These are phyloP conservation scores for Sympetrum striolatum DNA, from an alignment of 2,888 invertebrate species.

Conservation along the genomic window DNA sequence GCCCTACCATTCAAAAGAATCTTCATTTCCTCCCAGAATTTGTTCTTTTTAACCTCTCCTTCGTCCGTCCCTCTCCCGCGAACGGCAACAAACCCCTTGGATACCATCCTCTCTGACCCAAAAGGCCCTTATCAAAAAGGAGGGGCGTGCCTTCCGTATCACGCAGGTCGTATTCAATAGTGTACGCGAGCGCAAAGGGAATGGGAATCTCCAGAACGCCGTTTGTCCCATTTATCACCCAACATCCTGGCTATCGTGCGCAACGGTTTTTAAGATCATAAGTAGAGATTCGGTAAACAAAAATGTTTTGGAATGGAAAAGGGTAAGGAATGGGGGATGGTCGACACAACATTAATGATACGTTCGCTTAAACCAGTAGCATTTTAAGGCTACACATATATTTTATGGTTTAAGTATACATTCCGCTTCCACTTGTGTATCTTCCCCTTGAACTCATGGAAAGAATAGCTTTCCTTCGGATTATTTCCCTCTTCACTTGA, in stretches of 20 bases:
- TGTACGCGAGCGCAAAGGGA: not conserved
- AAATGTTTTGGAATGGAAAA: conserved; percentile 20
- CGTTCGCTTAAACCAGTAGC: no score
- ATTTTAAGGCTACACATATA: no score
- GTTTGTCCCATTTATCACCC: conserved; percentile 21
- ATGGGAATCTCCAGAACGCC: not conserved
- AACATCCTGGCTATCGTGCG: conserved; percentile 28
- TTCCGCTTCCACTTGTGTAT: no score
- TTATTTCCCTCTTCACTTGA: no score
- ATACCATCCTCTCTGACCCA: not conserved
- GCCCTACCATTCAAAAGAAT: not conserved
- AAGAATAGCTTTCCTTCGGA: no score
- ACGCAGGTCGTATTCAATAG: conserved; percentile 37
- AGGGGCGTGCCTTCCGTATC: conserved; percentile 32
- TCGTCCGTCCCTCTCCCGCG: no score
- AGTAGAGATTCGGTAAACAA: conserved; percentile 14
- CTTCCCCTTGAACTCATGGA: no score
- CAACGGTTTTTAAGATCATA: conserved; percentile 37
- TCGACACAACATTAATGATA: conserved; percentile 4
- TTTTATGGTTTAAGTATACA: no score
- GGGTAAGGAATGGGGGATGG: not conserved
- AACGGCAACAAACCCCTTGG: not conserved
- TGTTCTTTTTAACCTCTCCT: not conserved
- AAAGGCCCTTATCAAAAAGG: not conserved
- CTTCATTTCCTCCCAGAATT: not conserved